A percentile compares a stretch with the other conserved stretches of the same genome.
Conservation (phyloP, 2,797 vertebrate genomes). For the Spheniscus humboldti region DNA sequence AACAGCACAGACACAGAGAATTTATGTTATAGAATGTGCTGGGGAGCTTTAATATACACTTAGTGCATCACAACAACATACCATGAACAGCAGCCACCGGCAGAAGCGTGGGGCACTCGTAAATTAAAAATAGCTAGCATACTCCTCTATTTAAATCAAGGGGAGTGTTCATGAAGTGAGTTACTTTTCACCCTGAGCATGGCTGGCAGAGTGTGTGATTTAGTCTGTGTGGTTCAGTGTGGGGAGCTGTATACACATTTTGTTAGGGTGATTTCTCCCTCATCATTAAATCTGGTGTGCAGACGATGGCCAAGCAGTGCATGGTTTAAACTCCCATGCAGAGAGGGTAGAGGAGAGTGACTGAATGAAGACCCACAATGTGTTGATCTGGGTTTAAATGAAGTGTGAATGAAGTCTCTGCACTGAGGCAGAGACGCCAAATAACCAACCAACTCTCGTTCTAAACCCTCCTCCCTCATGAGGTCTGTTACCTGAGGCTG, state of each 20-base stretch:
- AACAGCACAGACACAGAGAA: not conserved
- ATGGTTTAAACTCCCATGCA: not conserved
- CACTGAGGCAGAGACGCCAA: not conserved
- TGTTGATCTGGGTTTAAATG: not conserved
- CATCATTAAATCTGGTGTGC: not conserved
- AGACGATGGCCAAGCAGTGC: not conserved
- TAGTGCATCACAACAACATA: not conserved
- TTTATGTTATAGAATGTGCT: not conserved
- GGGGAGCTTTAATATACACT: not conserved
- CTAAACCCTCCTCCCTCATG: not conserved
- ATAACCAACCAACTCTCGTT: fast-evolving
- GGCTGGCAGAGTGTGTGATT: not conserved
- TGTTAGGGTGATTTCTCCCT: constrained; percentile 3
- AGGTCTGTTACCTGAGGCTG: not conserved
- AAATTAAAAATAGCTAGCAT: not conserved
- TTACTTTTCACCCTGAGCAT: not conserved
- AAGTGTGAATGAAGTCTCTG: not conserved
- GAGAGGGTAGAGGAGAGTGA: not conserved
- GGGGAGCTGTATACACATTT: not conserved
- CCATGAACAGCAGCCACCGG: not conserved
- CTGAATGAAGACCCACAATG: fast-evolving
- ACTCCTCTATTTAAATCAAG: constrained; percentile 2
- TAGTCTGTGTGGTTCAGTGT: not conserved
- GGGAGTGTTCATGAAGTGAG: not conserved
- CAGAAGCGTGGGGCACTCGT: not conserved